Conservation (phyloP, 2,888 invertebrate species). For the Parnassius apollo region DNA sequence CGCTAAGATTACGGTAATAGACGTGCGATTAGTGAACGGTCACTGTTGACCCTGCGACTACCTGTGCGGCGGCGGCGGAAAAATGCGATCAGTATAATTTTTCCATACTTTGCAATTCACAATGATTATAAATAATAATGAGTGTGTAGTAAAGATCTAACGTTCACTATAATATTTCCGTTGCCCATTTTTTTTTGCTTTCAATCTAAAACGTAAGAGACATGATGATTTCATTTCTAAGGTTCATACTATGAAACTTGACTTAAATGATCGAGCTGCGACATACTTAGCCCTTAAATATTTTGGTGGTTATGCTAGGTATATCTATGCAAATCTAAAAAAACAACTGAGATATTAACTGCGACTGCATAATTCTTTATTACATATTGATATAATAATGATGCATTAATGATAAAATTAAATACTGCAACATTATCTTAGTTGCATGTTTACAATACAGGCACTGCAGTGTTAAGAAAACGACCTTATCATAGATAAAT, state of each 20-base stretch:
- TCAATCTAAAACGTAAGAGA: too few relatives aligned
- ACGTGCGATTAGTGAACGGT: slow-evolving; percentile 42
- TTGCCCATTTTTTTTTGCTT: too few relatives aligned
- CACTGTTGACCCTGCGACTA: slow-evolving; percentile 40
- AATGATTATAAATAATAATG: too few relatives aligned
- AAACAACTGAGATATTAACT: too few relatives aligned
- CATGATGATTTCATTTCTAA: too few relatives aligned
- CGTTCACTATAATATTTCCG: too few relatives aligned
- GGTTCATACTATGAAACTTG: too few relatives aligned
- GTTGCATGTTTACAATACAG: slow-evolving; percentile 8
- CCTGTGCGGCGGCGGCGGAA: slow-evolving; percentile 28
- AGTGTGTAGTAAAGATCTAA: neutral
- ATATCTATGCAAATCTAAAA: too few relatives aligned
- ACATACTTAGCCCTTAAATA: too few relatives aligned
- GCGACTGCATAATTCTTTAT: neutral
- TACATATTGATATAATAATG: neutral
- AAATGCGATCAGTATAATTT: slow-evolving; percentile 8
- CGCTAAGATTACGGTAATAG: slow-evolving; percentile 44
- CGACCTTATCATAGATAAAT: slow-evolving; percentile 10
- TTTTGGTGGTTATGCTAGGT: too few relatives aligned
- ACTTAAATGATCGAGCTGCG: too few relatives aligned
- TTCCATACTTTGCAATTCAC: neutral
- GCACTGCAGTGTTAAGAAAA: slow-evolving; percentile 11
- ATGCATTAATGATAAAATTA: slow-evolving; percentile 10
- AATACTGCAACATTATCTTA: slow-evolving; percentile 4